Conservation (phyloP, 2,797 vertebrate genomes). For the Manis crassicaudata region DNA sequence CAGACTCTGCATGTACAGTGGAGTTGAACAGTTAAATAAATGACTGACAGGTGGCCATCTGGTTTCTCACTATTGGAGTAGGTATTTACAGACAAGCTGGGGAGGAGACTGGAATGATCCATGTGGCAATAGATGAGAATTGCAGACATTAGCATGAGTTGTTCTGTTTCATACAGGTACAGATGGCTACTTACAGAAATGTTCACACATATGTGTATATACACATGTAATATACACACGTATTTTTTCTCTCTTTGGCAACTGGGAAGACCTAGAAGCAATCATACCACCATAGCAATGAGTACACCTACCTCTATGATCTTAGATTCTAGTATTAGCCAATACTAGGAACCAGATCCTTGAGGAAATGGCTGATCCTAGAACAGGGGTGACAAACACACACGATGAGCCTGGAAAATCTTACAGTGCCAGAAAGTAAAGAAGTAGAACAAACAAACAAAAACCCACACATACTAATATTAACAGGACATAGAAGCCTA, state of each 20-base stretch:
- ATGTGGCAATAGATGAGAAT: background rate
- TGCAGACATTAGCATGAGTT: background rate
- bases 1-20: background rate
- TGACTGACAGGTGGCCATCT: background rate
- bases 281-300: background rate
- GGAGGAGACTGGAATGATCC: background rate
- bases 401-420: background rate
- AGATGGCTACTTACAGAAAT: background rate
- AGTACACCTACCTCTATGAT: background rate
- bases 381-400: background rate
- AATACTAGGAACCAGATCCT: background rate
- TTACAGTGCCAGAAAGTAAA: background rate
- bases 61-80: background rate
- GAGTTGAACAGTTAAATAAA: background rate
- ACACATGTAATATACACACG: background rate
- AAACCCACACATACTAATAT: background rate
- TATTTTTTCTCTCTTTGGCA: background rate
- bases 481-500: background rate
- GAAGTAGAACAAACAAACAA: background rate
- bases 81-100: background rate
- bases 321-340: background rate
- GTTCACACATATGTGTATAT: background rate
- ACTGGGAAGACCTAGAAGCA: background rate
- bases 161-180: background rate
- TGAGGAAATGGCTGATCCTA: background rate